phyloP scores from a whole-genome alignment of 2,797 vertebrate species.

The Tamandua tetradactyla region DNA sequence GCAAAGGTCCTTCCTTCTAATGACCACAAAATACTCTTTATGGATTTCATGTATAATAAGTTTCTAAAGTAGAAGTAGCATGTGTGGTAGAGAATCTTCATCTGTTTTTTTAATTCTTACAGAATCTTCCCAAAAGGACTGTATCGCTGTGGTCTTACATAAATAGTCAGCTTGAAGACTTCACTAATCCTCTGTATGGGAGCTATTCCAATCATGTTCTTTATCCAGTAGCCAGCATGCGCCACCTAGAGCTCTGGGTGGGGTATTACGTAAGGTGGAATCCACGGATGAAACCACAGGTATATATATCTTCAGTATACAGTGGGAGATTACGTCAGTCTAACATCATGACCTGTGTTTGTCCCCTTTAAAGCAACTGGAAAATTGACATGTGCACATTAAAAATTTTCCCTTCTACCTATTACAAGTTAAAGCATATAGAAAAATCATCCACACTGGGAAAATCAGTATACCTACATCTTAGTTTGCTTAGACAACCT shows the following conservation, averaged over 20 bases:
- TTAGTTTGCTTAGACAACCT: neutral
- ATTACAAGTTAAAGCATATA: neutral
- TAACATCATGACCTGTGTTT: neutral
- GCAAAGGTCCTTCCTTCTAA: neutral
- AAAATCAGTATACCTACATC: neutral
- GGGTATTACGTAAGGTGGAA: conserved; percentile 99
- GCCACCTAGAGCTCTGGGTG: conserved; percentile 98
- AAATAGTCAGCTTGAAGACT: conserved; percentile 97
- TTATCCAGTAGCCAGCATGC: conserved; percentile 96
- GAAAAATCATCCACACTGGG: neutral
- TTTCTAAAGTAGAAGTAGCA: neutral
- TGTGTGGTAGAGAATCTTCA: conserved; percentile 63
- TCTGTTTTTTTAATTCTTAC: conserved; percentile 70
- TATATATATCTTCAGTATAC: conserved; percentile 65
- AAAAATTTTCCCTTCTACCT: neutral
- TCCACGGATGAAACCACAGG: conserved; percentile 97
- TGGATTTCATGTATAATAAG: too few relatives aligned
- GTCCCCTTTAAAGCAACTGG: neutral
- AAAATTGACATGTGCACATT: neutral
- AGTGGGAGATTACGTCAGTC: neutral
- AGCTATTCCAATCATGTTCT: conserved; percentile 96
- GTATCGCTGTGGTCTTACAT: conserved; percentile 98
- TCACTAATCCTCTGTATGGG: conserved; percentile 95
- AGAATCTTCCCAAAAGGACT: conserved; percentile 94
- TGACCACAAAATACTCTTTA: neutral